phyloP scores from a whole-genome alignment of 2,797 vertebrate genomes.

The Microctenopoma stevenorrisi region DNA sequence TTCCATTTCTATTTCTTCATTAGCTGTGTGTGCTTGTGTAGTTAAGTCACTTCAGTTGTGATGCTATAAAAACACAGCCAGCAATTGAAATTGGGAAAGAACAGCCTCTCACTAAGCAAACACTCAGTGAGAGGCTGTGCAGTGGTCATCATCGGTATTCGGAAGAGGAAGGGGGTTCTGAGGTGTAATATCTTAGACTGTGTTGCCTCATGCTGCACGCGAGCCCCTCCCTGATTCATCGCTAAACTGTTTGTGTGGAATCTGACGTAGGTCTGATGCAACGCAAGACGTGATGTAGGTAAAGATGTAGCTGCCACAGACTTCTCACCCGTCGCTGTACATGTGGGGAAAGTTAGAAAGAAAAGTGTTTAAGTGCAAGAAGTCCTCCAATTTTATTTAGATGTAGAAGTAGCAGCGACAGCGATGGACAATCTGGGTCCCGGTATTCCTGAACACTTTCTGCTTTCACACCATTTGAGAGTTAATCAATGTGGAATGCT shows the following conservation, averaged over 20 bases:
- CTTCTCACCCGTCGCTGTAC: slow-evolving; percentile 20
- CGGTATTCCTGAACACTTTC: slow-evolving; percentile 27
- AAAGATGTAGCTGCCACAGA: slow-evolving; percentile 38
- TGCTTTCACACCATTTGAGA: slow-evolving; percentile 59
- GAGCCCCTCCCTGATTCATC: slow-evolving; percentile 32
- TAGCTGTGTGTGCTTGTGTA: slow-evolving; percentile 11
- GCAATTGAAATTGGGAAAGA: slow-evolving; percentile 5
- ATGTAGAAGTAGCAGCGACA: slow-evolving; percentile 19
- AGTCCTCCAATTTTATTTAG: background rate
- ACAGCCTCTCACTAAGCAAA: background rate
- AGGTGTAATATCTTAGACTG: slow-evolving; percentile 31
- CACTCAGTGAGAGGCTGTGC: background rate
- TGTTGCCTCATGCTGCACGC: slow-evolving; percentile 54
- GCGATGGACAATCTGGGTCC: slow-evolving; percentile 36
- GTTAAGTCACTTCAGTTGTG: background rate
- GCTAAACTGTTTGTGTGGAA: slow-evolving; percentile 25
- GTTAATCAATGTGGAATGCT: slow-evolving; percentile 60
- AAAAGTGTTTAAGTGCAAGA: background rate
- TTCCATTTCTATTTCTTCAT: slow-evolving; percentile 56
- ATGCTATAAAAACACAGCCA: background rate
- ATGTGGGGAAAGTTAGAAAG: slow-evolving; percentile 23
- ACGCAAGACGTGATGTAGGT: slow-evolving; percentile 25
- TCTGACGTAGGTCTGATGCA: slow-evolving; percentile 51
- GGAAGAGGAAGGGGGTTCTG: background rate
- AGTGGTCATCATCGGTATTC: slow-evolving; percentile 51